Evolutionary conservation across 2,113 vertebrate genomes (phyloP).

Genomic region (Rhegmatorhina hoffmannsi): DNA sequence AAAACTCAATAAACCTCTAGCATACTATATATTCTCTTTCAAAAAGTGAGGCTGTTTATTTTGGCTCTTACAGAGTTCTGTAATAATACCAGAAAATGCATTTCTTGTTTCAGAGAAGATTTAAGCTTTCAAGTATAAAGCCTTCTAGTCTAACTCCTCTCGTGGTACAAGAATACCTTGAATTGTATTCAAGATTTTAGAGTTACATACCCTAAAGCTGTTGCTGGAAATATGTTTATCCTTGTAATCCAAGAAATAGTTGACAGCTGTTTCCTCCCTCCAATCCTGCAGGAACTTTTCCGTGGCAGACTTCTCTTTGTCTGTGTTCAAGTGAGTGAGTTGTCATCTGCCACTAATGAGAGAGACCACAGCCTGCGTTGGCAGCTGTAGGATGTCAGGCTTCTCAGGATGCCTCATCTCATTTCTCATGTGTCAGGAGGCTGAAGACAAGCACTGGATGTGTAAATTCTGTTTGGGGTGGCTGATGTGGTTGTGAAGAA

Average conservation of each 20-base stretch:
- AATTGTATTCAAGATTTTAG: conserved; percentile 14
- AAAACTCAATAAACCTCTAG: conserved; percentile 34
- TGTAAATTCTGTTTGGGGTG: neutral
- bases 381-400: conserved; percentile 23
- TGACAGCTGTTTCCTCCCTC: conserved; percentile 56
- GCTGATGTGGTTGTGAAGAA: neutral
- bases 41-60: neutral
- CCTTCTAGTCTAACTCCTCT: neutral
- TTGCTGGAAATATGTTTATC: conserved; percentile 46
- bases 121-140: neutral
- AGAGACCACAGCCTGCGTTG: neutral
- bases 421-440: neutral
- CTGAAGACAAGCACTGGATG: neutral
- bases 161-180: conserved; percentile 12
- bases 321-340: conserved; percentile 27
- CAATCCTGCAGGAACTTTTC: conserved; percentile 31
- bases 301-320: conserved; percentile 13
- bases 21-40: neutral
- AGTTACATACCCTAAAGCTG: conserved; percentile 22
- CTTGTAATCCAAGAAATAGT: conserved; percentile 54
- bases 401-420: neutral
- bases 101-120: conserved; percentile 17
- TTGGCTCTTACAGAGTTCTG: neutral
- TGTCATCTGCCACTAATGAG: neutral
- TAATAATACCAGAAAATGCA: neutral